phyloP scores from a whole-genome alignment of 2,888 invertebrate genomes.

The Rhabditoides inermis region DNA sequence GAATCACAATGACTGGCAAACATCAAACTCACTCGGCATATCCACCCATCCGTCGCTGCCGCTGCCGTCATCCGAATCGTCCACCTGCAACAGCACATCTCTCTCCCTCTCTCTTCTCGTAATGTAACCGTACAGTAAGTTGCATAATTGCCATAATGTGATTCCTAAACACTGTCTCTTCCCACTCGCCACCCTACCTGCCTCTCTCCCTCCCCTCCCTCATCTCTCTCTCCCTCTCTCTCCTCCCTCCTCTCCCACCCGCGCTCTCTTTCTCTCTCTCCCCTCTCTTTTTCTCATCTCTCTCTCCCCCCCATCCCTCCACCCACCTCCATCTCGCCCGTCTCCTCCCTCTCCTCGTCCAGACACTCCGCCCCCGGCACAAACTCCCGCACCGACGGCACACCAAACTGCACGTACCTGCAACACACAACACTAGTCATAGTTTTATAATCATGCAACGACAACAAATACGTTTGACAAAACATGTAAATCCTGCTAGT shows the following conservation, averaged over 20 bases:
- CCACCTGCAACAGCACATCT: not conserved
- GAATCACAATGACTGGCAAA: no score
- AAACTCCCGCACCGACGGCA: slow-evolving; percentile 31
- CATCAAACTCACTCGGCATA: no score
- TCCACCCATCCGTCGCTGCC: slow-evolving; percentile 12
- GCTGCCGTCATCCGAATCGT: slow-evolving; percentile 9
- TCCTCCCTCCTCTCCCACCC: slow-evolving; percentile 41
- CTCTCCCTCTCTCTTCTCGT: no score
- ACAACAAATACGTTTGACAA: no score
- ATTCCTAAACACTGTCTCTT: slow-evolving; percentile 51
- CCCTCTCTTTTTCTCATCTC: slow-evolving; percentile 11
- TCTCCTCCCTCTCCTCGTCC: slow-evolving; percentile 15
- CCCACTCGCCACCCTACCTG: slow-evolving; percentile 6
- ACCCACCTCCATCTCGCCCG: slow-evolving; percentile 9
- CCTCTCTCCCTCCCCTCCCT: no score
- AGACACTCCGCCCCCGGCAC: slow-evolving; percentile 46
- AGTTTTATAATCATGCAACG: not conserved
- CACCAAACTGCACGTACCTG: slow-evolving; percentile 24
- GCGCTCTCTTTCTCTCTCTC: slow-evolving; percentile 32
- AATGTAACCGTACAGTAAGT: no score
- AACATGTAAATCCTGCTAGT: no score
- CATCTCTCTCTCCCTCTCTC: no score
- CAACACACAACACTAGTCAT: not conserved
- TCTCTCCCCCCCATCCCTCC: not conserved
- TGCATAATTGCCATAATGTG: no score